Percentiles rank a stretch among this genome's conserved stretches.
These are phyloP conservation scores for Cybosia mesomella DNA, from an alignment of 2,888 invertebrate species.

Conservation along the genomic window DNA sequence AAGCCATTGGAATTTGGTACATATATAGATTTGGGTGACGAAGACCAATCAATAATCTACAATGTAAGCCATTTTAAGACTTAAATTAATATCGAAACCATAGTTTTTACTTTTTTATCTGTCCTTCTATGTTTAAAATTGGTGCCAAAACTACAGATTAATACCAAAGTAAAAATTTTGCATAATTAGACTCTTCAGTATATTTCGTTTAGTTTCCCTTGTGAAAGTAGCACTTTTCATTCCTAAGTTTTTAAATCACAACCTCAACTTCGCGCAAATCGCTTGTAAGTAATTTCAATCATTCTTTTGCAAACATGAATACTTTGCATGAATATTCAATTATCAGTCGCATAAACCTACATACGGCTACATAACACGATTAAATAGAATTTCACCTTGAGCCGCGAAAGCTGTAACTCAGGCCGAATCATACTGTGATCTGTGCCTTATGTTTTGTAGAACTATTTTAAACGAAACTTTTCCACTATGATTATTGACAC, in stretches of 20 bases:
- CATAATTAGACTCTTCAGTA: neutral
- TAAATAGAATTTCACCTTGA: conserved; percentile 74
- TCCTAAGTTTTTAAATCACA: neutral
- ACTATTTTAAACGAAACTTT: conserved; percentile 9
- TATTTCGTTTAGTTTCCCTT: neutral
- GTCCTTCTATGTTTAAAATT: neutral
- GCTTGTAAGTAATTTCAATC: conserved; percentile 10
- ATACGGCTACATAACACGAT: conserved; percentile 38
- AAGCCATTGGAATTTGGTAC: no score
- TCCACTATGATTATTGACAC: neutral
- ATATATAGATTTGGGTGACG: no score
- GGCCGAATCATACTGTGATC: conserved; percentile 43
- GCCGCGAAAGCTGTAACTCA: conserved; percentile 66
- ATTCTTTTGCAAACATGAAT: conserved; percentile 19
- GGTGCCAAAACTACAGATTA: neutral
- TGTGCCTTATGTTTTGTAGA: conserved; percentile 25
- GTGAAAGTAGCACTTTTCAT: neutral
- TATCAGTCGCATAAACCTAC: conserved; percentile 34
- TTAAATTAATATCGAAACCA: no score
- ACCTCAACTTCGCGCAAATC: neutral
- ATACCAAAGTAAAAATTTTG: neutral
- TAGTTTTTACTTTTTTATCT: neutral
- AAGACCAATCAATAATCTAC: no score
- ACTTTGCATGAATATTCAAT: conserved; percentile 41
- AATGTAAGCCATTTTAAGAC: no score